Evolutionary conservation across 2,888 invertebrate genomes (phyloP).

Genomic region (Cyaniris semiargus): DNA sequence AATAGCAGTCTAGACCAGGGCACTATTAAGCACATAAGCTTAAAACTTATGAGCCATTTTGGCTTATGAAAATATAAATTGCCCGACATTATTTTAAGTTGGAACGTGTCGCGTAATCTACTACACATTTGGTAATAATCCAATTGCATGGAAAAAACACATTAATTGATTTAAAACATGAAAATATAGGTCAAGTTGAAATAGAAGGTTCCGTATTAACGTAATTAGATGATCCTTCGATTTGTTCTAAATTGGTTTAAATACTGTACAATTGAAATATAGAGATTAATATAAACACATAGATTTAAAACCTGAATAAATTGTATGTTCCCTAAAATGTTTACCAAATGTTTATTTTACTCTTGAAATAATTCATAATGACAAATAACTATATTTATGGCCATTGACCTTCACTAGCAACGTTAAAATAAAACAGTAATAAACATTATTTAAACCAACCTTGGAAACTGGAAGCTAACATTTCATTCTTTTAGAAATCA

Average conservation of each 20-base stretch:
- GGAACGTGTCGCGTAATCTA: not conserved
- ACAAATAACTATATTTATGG: not conserved
- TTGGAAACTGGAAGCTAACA: constrained; percentile 1
- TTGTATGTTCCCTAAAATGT: not conserved
- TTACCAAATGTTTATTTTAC: not conserved
- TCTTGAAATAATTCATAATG: not conserved
- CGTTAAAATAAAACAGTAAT: not conserved
- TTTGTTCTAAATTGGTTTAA: not conserved
- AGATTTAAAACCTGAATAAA: not conserved
- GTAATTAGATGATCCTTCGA: not conserved
- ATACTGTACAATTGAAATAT: not conserved
- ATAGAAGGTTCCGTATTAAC: not conserved
- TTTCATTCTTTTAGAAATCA: constrained; percentile 18
- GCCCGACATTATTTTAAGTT: not conserved
- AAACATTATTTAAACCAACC: not conserved
- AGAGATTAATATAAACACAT: not conserved
- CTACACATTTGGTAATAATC: not conserved
- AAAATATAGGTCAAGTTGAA: constrained; percentile 1
- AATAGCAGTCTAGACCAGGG: not conserved
- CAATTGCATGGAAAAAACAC: constrained; percentile 3
- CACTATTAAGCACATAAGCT: constrained; percentile 11
- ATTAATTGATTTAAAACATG: not conserved
- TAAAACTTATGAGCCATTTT: constrained; percentile 20
- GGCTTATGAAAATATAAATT: constrained; percentile 25
- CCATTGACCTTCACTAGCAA: not conserved